Evolutionary conservation across 2,113 vertebrate species (phyloP).

Genomic region (Tursiops truncatus): DNA sequence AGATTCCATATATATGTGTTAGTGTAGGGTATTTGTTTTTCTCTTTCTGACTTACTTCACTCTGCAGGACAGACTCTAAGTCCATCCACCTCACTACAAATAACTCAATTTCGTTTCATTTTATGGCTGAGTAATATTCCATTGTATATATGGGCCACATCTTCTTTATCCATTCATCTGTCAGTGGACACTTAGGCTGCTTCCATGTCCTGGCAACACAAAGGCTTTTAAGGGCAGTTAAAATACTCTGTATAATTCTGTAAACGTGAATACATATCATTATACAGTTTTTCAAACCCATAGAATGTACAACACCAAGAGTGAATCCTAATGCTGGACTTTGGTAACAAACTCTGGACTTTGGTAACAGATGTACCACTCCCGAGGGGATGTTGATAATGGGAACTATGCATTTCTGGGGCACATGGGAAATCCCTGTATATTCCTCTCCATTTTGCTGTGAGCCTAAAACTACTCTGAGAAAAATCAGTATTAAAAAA

Average conservation of each 20-base stretch:
- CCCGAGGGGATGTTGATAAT: not conserved
- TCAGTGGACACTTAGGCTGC: no score
- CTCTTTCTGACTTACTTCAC: no score
- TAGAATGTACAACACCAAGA: not conserved
- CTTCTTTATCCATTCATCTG: no score
- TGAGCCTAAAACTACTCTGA: not conserved
- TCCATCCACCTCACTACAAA: no score
- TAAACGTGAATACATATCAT: not conserved
- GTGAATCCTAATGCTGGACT: not conserved
- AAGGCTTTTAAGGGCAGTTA: not conserved
- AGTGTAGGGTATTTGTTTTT: no score
- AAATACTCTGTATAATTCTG: not conserved
- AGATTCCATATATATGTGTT: no score
- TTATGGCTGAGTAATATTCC: no score
- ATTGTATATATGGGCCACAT: no score
- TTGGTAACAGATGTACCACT: not conserved
- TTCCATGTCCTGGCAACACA: no score
- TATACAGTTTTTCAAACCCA: not conserved
- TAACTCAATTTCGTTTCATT: no score
- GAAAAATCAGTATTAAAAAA: not conserved
- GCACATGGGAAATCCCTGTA: not conserved
- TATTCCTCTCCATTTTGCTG: not conserved
- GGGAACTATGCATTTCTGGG: no score
- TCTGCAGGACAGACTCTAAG: no score
- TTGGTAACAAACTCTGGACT: not conserved